Base-by-base conservation (phyloP, 2,113 vertebrate species). In the Oreochromis tanganicae region DNA sequence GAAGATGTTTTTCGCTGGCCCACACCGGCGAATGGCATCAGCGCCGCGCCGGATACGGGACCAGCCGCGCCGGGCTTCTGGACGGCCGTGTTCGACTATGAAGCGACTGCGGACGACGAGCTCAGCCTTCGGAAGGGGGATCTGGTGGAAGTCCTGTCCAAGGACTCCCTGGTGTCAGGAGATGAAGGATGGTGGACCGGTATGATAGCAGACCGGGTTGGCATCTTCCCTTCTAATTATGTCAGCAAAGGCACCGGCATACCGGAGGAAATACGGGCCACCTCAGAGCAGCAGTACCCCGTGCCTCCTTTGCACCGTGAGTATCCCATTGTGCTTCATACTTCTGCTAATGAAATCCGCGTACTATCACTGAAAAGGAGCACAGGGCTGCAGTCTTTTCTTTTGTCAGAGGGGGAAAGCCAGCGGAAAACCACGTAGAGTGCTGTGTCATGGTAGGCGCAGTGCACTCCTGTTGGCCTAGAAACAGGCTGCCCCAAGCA, bases 151-250 rank as follows among this genome's bases (percentile, higher is more conserved):
- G 97, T 99, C 90, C 95, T 99, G 92, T 99, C 98, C 93, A 97
- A 97, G 95, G 98, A 99, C 94, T 98, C 97, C 21, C 97, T 98
- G 90, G 98, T 99, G 89, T 99, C 98, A 3, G 98, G 98, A 21
- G 98, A 99, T 88, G 98, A 98, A 91, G 98, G 98, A 55, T 99
- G 98, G 98, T 99, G 98, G 98, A 99, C 98, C 21, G 98, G 98
- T 14, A 97, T 97, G 96, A 97, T 99, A 81, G 97, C 97, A 83
- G 97, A 98, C 95, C 97, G 98, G 75, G 97, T 99, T 85, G 98
- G 98, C 95, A 98, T 99, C 90, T 99, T 99, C 94, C 98, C 98
- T 84, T 97, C 97, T 94, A 99, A 98, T 94, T 99, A 99, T 95
- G 98, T 99, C 94, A 98, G 97, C 95, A 97, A 93, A 88, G 96